Percentiles rank a stretch among this genome's conserved stretches.
phyloP scores from a whole-genome alignment of 2,888 invertebrate genomes.

The Amphipyra berbera region DNA sequence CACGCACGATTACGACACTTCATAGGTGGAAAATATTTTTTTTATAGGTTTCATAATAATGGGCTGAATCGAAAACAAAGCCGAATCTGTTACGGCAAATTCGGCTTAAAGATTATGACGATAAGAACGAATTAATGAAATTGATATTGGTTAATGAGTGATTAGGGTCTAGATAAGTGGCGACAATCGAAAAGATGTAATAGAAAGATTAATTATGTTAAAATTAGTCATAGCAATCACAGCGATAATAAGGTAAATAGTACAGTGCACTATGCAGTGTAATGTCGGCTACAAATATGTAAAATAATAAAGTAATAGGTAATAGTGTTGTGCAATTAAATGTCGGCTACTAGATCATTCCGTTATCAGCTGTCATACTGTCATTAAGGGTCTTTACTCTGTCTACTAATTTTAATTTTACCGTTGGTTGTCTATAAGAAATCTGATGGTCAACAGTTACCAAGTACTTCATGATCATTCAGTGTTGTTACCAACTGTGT shows the following conservation, averaged over 20 bases:
- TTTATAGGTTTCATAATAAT: constrained; percentile 32
- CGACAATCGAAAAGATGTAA: constrained; percentile 41
- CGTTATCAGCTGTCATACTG: too few species aligned
- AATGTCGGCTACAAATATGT: too few species aligned
- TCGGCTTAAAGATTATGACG: constrained; percentile 9
- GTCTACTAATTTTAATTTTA: too few species aligned
- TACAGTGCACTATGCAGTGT: too few species aligned
- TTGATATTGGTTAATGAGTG: constrained; percentile 1
- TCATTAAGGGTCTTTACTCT: too few species aligned
- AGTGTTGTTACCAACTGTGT: too few species aligned
- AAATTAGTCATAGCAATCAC: constrained; percentile 13
- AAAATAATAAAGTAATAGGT: too few species aligned
- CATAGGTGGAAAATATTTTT: constrained; percentile 2
- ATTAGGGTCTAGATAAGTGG: constrained; percentile 21
- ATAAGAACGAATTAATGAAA: constrained; percentile 12
- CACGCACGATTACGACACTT: constrained; percentile 27
- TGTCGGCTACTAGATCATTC: too few species aligned
- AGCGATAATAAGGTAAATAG: background rate
- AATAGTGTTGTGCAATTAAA: too few species aligned
- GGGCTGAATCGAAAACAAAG: constrained; percentile 10
- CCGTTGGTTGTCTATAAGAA: too few species aligned
- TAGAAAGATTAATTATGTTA: constrained; percentile 36
- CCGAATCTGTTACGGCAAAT: constrained; percentile 8
- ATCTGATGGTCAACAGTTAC: too few species aligned
- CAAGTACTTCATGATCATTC: too few species aligned